Evolutionary conservation across 2,888 invertebrate species (phyloP).

Genomic region (Rhagonycha lutea): DNA sequence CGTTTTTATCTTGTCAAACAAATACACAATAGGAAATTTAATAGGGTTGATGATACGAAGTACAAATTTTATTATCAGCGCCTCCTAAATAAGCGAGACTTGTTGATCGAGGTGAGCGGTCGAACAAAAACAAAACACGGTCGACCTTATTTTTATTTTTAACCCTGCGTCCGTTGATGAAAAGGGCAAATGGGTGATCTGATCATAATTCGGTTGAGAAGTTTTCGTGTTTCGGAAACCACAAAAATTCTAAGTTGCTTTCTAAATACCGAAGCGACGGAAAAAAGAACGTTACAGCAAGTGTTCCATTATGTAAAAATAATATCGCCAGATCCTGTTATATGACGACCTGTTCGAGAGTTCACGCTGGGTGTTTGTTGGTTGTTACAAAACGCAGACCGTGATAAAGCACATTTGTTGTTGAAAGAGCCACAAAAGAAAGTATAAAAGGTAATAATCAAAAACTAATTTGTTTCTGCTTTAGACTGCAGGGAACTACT

Average conservation of each 20-base stretch:
- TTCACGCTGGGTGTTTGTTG: neutral
- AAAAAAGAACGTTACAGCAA: neutral
- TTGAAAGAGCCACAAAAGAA: neutral
- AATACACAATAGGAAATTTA: neutral
- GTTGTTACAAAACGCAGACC: neutral
- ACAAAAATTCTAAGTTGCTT: neutral
- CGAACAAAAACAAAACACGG: neutral
- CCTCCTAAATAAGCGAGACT: neutral
- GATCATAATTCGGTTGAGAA: neutral
- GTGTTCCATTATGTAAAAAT: neutral
- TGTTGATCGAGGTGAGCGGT: neutral
- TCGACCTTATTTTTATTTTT: neutral
- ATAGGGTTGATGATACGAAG: neutral
- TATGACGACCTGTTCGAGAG: neutral
- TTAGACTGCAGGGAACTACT: neutral
- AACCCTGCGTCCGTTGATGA: neutral
- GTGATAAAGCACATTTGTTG: neutral
- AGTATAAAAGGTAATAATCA: neutral
- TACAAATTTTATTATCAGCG: neutral
- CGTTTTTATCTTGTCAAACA: neutral
- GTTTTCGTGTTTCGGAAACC: neutral
- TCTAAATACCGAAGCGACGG: neutral
- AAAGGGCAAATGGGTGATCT: neutral
- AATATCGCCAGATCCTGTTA: neutral
- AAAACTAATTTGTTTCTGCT: neutral